Conservation (phyloP, 2,797 vertebrate species). For the Intellagama lesueurii region DNA sequence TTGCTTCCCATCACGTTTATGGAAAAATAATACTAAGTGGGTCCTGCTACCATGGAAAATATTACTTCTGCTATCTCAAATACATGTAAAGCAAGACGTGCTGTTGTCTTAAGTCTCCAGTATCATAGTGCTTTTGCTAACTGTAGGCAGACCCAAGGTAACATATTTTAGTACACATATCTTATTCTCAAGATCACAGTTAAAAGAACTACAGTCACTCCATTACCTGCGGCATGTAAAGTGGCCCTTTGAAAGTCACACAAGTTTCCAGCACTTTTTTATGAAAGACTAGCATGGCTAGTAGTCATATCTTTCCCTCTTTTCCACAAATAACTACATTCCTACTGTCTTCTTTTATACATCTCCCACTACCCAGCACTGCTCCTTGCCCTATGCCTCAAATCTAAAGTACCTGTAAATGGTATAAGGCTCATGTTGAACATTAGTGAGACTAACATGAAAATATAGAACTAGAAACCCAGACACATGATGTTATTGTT, state of each 20-base stretch:
- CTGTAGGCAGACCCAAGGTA: background rate
- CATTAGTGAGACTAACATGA: background rate
- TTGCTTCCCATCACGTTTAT: background rate
- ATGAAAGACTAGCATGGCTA: background rate
- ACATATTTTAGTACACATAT: background rate
- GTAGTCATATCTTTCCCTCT: background rate
- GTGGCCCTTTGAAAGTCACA: background rate
- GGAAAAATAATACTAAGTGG: background rate
- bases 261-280: background rate
- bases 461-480: background rate
- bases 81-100: background rate
- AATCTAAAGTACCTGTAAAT: background rate
- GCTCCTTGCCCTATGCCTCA: background rate
- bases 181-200: background rate
- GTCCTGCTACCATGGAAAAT: fast-evolving
- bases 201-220: background rate
- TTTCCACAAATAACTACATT: background rate
- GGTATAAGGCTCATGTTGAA: background rate
- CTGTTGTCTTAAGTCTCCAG: background rate
- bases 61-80: background rate
- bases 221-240: background rate
- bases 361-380: background rate
- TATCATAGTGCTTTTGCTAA: background rate
- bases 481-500: background rate
- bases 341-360: background rate